Percentiles rank a stretch among this genome's conserved stretches.
Evolutionary conservation across 2,797 vertebrate species (phyloP).

Genomic region (Pseudotriccus pelzelni): DNA sequence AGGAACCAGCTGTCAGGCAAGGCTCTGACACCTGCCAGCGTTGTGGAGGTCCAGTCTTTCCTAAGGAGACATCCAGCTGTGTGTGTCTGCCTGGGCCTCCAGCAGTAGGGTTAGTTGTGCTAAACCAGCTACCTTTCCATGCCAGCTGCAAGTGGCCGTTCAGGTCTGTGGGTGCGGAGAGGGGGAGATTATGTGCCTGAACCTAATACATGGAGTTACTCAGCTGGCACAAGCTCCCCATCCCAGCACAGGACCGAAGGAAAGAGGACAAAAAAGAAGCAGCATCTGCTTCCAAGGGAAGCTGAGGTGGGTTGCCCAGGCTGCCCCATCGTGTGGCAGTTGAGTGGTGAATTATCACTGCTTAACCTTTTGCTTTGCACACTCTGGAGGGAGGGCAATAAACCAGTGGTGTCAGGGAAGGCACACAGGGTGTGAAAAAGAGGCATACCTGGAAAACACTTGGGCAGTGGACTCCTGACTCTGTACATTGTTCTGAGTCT

Average conservation of each 20-base stretch:
- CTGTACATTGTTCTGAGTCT: not conserved
- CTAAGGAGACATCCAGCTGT: not conserved
- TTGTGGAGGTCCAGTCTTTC: not conserved
- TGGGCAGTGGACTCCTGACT: not conserved
- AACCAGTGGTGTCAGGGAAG: fast-evolving
- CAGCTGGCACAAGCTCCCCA: fast-evolving
- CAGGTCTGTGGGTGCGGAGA: not conserved
- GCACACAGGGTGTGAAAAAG: not conserved
- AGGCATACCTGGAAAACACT: not conserved
- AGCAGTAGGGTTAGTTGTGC: fast-evolving
- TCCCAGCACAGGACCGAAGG: fast-evolving
- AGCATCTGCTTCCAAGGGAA: not conserved
- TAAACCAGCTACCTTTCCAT: not conserved
- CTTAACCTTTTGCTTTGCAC: not conserved
- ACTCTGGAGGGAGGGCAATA: not conserved
- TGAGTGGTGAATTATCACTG: not conserved
- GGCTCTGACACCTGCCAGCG: fast-evolving
- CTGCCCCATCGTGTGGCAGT: not conserved
- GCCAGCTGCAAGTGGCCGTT: not conserved
- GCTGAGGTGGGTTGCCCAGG: fast-evolving
- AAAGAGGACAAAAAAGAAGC: not conserved
- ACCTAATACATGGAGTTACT: not conserved
- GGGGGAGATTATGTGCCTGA: not conserved
- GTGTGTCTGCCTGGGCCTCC: not conserved
- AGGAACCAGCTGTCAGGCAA: not conserved